Evolutionary conservation across 2,113 vertebrate genomes (phyloP), one percentile per base, ranked within the genome.

Genomic region (Globicephala melas): DNA sequence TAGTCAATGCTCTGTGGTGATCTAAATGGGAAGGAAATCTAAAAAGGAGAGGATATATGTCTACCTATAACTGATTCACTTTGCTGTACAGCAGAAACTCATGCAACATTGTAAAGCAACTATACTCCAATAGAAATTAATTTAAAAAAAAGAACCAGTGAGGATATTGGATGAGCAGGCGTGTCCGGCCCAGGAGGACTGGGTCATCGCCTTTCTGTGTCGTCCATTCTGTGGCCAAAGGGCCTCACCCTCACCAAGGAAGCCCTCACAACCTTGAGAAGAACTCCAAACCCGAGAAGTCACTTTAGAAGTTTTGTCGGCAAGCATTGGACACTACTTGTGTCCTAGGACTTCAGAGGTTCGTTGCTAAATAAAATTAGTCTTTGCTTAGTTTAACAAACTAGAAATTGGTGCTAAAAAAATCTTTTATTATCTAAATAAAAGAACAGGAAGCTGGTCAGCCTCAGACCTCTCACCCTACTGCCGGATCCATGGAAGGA

Each of bases 401-500:
- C 13, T 53, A 53, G 77, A 63, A 62, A 17, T 11, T 50, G 26
- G 36, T 5, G 6, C 67, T 53, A 15, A 31, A 96, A 71, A 7
- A 2, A 17, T 67, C 13, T 65, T 84, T 38, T 21, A 41, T 50
- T 21, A 71, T 28, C 26, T 17, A 23, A 77, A n/a, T 26, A 10
- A 33, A 81, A 73, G 53, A 41, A 3, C 1, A 63, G 60, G 53
- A 76, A 70, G 26, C 44, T 0, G 9, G 25, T 60, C 17, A 1
- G 3, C 38, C 31, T 81, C 55, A 41, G 50, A 63, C 1, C 14
- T 60, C 26, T 36, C 1, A 0, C 21, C 15, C 12, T 14, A 4
- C 26, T 0, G 1, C 13, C 3, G 23, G 21, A 41, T 9, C 33
- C 4, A 0, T 1, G 3, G 18, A 18, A 36, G 21, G 33, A 55